Conservation (phyloP, 2,888 invertebrate species). For the Cosmopolites sordidus region DNA sequence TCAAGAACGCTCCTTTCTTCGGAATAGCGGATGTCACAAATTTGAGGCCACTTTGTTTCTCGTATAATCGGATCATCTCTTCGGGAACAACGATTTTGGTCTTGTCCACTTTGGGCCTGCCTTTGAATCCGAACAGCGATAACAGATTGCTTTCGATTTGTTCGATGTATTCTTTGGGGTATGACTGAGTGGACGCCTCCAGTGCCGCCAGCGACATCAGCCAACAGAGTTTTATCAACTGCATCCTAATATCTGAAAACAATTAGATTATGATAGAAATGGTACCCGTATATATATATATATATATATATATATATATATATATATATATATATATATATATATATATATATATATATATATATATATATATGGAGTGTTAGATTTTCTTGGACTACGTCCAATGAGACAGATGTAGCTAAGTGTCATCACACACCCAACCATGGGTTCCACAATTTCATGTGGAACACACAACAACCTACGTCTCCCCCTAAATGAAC, state of each 20-base stretch:
- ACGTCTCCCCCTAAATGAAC: too few species aligned
- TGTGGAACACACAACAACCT: too few species aligned
- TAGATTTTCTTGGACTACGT: too few species aligned
- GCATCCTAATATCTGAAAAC: conserved; percentile 25
- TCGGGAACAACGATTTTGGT: conserved; percentile 64
- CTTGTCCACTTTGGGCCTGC: conserved; percentile 51
- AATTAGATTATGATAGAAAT: too few species aligned
- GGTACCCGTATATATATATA: background rate
- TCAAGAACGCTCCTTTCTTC: conserved; percentile 64
- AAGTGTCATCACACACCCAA: too few species aligned
- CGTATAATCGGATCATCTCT: conserved; percentile 76
- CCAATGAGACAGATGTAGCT: too few species aligned
- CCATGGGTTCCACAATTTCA: too few species aligned
- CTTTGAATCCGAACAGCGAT: conserved; percentile 58
- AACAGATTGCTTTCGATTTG: conserved; percentile 58
- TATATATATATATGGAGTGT: too few species aligned
- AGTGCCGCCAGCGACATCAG: conserved; percentile 33
- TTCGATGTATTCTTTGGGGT: conserved; percentile 44
- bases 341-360: too few species aligned
- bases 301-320: background rate
- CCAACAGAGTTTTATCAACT: conserved; percentile 27
- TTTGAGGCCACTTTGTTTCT: conserved; percentile 60
- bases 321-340: background rate
- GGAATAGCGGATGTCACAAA: conserved; percentile 62
- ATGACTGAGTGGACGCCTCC: conserved; percentile 26